Evolutionary conservation across 2,113 vertebrate species (phyloP).

Genomic region (Edolisoma coerulescens): DNA sequence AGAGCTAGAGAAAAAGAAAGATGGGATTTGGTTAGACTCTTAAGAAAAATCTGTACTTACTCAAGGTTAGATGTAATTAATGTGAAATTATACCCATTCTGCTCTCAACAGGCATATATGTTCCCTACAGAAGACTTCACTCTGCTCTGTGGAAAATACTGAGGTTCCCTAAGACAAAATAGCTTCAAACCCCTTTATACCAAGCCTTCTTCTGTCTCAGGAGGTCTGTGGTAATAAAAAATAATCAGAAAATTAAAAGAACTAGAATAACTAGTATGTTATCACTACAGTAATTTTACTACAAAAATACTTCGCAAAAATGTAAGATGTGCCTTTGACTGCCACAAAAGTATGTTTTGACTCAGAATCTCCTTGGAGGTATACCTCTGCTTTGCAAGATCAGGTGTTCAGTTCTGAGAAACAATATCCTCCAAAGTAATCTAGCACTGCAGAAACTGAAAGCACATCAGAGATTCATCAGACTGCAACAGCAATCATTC

Average conservation of each 20-base stretch:
- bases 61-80: neutral
- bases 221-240: neutral
- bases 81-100: neutral
- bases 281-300: neutral
- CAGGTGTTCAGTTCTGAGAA: neutral
- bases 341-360: neutral
- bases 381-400: neutral
- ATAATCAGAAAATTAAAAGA: neutral
- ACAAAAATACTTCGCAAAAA: neutral
- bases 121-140: neutral
- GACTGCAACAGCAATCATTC: neutral
- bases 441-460: neutral
- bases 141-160: neutral
- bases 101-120: neutral
- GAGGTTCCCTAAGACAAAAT: neutral
- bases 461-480: neutral
- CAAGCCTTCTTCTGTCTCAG: neutral
- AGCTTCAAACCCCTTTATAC: accelerated
- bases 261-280: neutral
- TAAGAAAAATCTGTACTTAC: neutral
- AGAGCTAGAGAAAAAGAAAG: neutral
- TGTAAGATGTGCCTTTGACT: neutral
- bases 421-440: neutral
- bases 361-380: neutral
- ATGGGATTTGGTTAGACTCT: neutral